phyloP scores from a whole-genome alignment of 2,113 vertebrate genomes.

The Nibea albiflora region DNA sequence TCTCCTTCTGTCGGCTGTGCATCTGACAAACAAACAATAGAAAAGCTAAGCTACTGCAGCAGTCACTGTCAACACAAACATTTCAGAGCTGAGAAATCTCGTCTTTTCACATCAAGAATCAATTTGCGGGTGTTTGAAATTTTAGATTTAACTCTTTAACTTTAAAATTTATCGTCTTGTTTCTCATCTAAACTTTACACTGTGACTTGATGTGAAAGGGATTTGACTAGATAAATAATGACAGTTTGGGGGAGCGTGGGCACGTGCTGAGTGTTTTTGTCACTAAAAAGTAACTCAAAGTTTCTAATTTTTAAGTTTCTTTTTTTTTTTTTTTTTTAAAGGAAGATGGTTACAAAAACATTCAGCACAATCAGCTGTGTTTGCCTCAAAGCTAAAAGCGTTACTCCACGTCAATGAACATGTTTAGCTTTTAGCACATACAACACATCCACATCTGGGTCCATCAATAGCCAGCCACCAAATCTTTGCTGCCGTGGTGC shows the following conservation, averaged over 20 bases:
- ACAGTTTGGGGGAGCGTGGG: background rate
- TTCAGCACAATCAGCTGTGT: slow-evolving; percentile 7
- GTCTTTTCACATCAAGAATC: slow-evolving; percentile 41
- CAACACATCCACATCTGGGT: background rate
- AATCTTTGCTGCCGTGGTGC: background rate
- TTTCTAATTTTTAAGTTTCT: too few relatives aligned
- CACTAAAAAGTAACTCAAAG: background rate
- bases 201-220: slow-evolving; percentile 26
- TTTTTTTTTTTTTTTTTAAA: too few relatives aligned
- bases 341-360: slow-evolving; percentile 4
- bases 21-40: slow-evolving; percentile 83
- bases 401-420: background rate
- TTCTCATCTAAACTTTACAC: background rate
- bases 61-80: background rate
- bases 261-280: slow-evolving; percentile 5
- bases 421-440: slow-evolving; percentile 3
- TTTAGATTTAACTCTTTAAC: background rate
- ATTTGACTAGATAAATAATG: background rate
- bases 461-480: slow-evolving; percentile 26
- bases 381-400: background rate
- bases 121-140: background rate
- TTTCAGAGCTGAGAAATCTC: background rate
- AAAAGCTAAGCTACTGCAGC: background rate
- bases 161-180: background rate
- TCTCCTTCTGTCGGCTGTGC: slow-evolving; percentile 97